Conservation (phyloP, 2,113 vertebrate species). For the Peucedramus taeniatus region DNA sequence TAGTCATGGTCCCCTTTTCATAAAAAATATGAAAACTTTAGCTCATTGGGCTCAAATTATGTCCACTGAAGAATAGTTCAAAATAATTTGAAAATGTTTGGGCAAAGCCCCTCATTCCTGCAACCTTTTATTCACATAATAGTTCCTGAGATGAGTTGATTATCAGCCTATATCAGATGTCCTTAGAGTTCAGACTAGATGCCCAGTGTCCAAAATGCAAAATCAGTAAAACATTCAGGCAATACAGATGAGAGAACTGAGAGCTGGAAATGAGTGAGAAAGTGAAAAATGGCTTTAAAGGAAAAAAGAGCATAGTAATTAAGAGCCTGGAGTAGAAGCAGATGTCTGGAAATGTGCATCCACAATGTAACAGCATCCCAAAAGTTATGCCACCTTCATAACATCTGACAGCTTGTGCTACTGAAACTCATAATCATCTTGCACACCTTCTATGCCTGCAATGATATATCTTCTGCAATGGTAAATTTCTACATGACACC, state of each 20-base stretch:
- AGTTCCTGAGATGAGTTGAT: background rate
- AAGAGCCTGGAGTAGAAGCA: background rate
- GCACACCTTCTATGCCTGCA: background rate
- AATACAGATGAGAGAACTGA: background rate
- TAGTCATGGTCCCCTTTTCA: background rate
- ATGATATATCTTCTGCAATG: background rate
- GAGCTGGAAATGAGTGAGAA: background rate
- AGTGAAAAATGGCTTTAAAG: background rate
- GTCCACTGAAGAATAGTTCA: background rate
- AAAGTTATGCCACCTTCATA: background rate
- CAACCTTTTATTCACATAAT: background rate
- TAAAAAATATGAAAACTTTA: background rate
- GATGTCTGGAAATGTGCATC: background rate
- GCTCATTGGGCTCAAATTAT: background rate
- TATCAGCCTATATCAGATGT: background rate
- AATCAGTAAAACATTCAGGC: background rate
- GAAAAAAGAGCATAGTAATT: background rate
- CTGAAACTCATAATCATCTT: background rate
- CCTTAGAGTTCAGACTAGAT: background rate
- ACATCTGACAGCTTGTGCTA: background rate
- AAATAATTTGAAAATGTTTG: background rate
- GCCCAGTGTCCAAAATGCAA: background rate
- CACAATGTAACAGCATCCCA: background rate
- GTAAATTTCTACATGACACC: background rate
- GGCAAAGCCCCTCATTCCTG: background rate